Evolutionary conservation across 2,113 vertebrate species (phyloP).

Genomic region (Caranx ignobilis): DNA sequence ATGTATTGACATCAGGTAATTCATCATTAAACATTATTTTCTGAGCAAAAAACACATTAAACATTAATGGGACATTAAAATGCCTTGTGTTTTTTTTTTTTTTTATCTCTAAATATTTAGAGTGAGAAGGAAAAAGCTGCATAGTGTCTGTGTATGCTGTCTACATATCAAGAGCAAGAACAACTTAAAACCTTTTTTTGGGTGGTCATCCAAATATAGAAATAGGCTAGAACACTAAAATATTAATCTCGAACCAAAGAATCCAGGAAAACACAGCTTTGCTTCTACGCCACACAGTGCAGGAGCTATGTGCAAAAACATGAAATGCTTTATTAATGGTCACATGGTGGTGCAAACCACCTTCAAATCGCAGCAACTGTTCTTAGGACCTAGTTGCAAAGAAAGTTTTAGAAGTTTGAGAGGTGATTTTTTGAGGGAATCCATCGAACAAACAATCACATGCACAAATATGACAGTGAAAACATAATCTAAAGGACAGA

Average conservation of each 20-base stretch:
- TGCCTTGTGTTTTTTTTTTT: conserved; percentile 4
- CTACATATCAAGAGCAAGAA: conserved; percentile 59
- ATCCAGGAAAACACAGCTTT: conserved; percentile 64
- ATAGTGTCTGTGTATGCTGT: conserved; percentile 42
- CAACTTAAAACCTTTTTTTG: conserved; percentile 54
- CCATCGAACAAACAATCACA: neutral
- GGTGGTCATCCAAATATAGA: conserved; percentile 59
- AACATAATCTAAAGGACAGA: neutral
- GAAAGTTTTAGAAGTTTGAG: neutral
- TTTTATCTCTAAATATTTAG: conserved; percentile 6
- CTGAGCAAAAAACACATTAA: neutral
- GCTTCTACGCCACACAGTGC: conserved; percentile 52
- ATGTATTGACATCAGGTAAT: neutral
- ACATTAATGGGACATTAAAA: neutral
- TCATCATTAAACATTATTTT: conserved; percentile 13
- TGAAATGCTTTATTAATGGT: conserved; percentile 28
- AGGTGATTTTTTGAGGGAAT: neutral
- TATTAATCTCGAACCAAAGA: conserved; percentile 57
- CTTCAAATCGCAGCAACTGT: neutral
- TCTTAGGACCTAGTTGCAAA: neutral
- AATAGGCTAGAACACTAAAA: conserved; percentile 56
- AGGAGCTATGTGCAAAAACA: conserved; percentile 22
- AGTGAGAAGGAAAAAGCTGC: conserved; percentile 19
- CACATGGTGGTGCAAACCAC: neutral
- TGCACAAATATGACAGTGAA: neutral